Base-by-base conservation (phyloP, 2,888 invertebrate genomes). In the Drosophila differens region DNA sequence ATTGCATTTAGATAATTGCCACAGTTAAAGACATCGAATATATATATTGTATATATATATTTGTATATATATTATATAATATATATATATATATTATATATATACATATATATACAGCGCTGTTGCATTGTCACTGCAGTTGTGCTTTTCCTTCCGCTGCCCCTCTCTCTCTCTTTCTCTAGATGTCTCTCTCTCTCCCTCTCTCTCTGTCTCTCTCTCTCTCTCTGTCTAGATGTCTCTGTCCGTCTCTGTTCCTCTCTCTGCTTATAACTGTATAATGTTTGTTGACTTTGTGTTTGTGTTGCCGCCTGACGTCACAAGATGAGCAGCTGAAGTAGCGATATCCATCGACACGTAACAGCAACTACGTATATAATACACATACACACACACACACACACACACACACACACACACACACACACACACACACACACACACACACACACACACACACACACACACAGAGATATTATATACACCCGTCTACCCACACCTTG, bases 231-330 rank as follows among this genome's bases (percentile, higher is more conserved):
- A 10, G 1, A 2, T 44, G 1, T 22, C 35, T n/a, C 7, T 28
- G 14, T 35, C 5, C 25, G 10, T 32, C 37, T 57, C 16, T 10
- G 32, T 55, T 22, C 2, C 22, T 19, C n/a, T 16, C 52, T 30
- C 30, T 63, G 62, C 44, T 44, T 78, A 71, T 79, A 66, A 67
- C 55, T 80, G 76, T 69, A 72, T 76, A 76, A 80, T 79, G 81
- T 60, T 54, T 63, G 68, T 80, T 80, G 81, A 68, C 72, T 76
- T 76, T 68, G 72, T 74, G 64, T 80, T 66, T 79, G 66, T 79
- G 61, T 72, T 76, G 68, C 76, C 72, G 62, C 65, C 32, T 72
- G 76, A 76, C 76, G 68, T 71, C 76, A 71, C 77, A 53, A 33
- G 22, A 39, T 60, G 62, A 64, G 64, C 79, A 59, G 39, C 69